These are phyloP conservation scores for Uloborus plumipes DNA, from an alignment of 2,888 invertebrate species.

Conservation along the genomic window DNA sequence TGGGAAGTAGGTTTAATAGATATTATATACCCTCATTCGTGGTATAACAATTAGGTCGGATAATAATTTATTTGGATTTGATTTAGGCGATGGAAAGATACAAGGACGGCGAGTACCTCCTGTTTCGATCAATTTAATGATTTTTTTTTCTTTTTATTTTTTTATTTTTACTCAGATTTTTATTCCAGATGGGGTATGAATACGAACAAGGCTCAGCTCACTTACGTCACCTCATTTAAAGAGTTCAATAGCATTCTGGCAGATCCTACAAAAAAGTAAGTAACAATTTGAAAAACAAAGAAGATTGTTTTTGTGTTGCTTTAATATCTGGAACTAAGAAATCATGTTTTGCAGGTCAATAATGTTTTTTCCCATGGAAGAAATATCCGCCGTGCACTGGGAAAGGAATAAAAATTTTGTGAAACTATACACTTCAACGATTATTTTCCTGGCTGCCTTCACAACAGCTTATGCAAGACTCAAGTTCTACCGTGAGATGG, in stretches of 20 bases:
- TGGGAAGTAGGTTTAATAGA: no score
- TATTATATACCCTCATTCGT: no score
- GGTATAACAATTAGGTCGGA: no score
- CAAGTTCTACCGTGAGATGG: neutral
- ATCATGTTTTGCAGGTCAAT: neutral
- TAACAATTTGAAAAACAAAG: no score
- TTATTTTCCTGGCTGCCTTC: neutral
- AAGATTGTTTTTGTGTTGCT: no score
- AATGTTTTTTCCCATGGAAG: constrained; percentile 2
- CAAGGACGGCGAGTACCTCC: neutral
- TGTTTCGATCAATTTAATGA: neutral
- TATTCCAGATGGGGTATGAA: constrained; percentile 21
- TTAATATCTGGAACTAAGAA: no score
- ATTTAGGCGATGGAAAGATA: no score
- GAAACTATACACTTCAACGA: neutral
- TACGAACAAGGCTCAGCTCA: neutral
- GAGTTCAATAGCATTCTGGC: constrained; percentile 10
- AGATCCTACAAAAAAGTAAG: constrained; percentile 18
- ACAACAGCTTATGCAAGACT: neutral
- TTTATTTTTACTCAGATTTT: no score
- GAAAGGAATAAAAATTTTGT: neutral
- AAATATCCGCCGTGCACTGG: constrained; percentile 1
- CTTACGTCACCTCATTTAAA: neutral
- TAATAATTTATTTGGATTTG: no score
- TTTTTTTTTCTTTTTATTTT: neutral